A percentile compares a stretch with the other conserved stretches of the same genome.
These are phyloP conservation scores for Pseudochirops cupreus DNA, from an alignment of 2,797 vertebrate species.

Conservation along the genomic window DNA sequence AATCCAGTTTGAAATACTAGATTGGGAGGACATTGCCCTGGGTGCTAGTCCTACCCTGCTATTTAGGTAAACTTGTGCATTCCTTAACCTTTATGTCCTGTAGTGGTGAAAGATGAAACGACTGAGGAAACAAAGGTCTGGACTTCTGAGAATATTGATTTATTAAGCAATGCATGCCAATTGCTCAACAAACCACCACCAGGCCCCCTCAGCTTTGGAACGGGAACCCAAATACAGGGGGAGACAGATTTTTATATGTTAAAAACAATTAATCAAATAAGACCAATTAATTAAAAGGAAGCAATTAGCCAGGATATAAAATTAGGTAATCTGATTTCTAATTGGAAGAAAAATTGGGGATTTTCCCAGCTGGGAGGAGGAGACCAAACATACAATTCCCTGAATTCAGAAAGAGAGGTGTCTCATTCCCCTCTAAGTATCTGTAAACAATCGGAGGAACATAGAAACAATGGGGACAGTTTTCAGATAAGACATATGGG, in stretches of 20 bases:
- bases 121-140: not conserved
- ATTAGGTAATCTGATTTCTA: not conserved
- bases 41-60: not conserved
- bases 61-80: not conserved
- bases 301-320: not conserved
- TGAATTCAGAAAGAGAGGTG: not conserved
- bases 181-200: not conserved
- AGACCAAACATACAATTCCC: not conserved
- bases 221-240: not conserved
- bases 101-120: not conserved
- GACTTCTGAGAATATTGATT: not conserved
- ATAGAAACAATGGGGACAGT: not conserved
- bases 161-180: not conserved
- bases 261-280: not conserved
- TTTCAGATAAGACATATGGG: not conserved
- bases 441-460: not conserved
- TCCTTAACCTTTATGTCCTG: not conserved
- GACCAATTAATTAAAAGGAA: not conserved
- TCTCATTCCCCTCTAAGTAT: not conserved
- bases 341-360: not conserved
- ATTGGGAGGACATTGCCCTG: not conserved
- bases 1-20: slow-evolving; percentile 18
- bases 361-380: not conserved
- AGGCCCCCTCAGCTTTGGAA: not conserved
- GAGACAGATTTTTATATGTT: not conserved